Base-by-base conservation (phyloP, 2,113 vertebrate genomes). In the Vimba vimba region DNA sequence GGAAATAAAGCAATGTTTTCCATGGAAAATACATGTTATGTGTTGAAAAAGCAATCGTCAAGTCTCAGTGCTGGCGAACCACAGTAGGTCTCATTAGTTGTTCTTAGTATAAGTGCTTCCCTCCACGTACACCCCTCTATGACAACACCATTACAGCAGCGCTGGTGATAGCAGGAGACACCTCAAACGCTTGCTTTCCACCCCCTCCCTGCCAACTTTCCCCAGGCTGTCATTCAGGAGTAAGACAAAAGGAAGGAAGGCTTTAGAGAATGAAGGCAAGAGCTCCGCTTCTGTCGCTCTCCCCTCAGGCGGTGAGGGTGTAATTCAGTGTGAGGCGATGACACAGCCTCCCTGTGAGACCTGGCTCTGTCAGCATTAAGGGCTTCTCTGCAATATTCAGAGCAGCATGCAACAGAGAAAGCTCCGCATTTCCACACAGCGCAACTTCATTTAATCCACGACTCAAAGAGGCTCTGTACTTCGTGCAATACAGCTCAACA, bases 291-390 rank as follows among this genome's bases (percentile, higher is more conserved):
- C 64, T 84, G 80, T 60, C 81, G 36, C 36, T 79, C 50, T 82
- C 33, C 78, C 88, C 86, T 33, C 81, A 85, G 88, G 88, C 82
- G 39, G 76, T 36, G 85, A 76, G 85, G 81, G 87, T 82, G 88
- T 82, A 85, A 85, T 86, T 76, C 77, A 89, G 88, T 85, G 88
- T 82, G 85, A 89, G 82, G 60, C 64, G 85, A 83, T 83, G 82
- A 74, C 82, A 83, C 82, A 83, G 68, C 30, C 82, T 83, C 82
- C 82, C 82, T 39, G 81, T 71, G 81, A 85, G 62, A 85, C 82
- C 79, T 43, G 50, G 25, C 87, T 69, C 82, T 89, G 88, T 89
- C 78, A 69, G 76, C 57, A 83, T 86, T 88, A 84, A 88, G 87
- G 87, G 85, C 17, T 75, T 74, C 75, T 84, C 87, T 81, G 81